Evolutionary conservation across 2,113 vertebrate species (phyloP), one percentile per base, ranked within the genome.

Genomic region (Erythrocercus mccallii): DNA sequence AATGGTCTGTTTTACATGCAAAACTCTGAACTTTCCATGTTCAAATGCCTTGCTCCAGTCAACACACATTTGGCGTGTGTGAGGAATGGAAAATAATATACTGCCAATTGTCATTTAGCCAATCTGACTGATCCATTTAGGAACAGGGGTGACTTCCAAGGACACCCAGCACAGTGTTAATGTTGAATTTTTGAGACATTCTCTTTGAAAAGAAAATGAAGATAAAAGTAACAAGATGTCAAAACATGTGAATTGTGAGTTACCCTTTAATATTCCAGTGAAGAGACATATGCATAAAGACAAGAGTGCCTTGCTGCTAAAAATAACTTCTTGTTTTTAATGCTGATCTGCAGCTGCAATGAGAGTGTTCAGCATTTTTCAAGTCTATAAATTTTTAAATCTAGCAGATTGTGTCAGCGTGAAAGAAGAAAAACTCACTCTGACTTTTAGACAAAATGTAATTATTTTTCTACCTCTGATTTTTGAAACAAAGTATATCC

Each of bases 311-410:
- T 90, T 79, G 62, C 54, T 88, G 50, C 87, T 93, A 96, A 97
- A 96, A 95, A 93, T 94, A 96, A 60, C 50, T 23, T 30, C 50
- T 66, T 82, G 62, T 58, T 94, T 94, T 65, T 65, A 96, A 35
- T 80, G 68, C 77, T 82, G 81, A 87, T 91, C 62, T 95, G 53
- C 62, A 79, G 70, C 78, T 87, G 54, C 77, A 88, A 88, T 66
- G 28, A 90, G 38, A 89, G 23, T 42, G 66, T 80, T 95, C 73
- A 82, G 70, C 71, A 80, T 70, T 95, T 94, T 82, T 72, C 73
- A 81, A 51, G 47, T 38, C 79, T 80, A 58, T 24, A 61, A 53
- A 6, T 82, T 92, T 91, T 94, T 82, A 73, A 72, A 82, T 68
- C 70, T 58, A 91, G 47, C 35, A 73, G 58, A 71, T 80, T 88